These are phyloP conservation scores for Platalea minor DNA, from an alignment of 2,797 vertebrate genomes.

Conservation along the genomic window DNA sequence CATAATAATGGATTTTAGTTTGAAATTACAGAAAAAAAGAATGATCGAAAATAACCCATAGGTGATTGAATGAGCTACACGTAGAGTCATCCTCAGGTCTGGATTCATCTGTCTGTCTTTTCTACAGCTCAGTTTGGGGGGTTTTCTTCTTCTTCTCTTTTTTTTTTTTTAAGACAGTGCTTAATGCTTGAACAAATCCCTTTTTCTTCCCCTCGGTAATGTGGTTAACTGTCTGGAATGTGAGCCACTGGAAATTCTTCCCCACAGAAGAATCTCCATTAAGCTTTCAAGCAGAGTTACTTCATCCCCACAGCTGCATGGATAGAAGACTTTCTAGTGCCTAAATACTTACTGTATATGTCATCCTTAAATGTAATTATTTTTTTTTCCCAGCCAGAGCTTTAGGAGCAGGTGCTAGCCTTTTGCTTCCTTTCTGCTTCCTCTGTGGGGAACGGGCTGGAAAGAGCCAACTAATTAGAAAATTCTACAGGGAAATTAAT, in stretches of 20 bases:
- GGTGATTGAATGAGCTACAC: background rate
- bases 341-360: slow-evolving; percentile 63
- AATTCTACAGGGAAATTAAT: slow-evolving; percentile 79
- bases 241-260: slow-evolving; percentile 70
- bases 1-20: background rate
- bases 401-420: slow-evolving; percentile 80
- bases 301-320: slow-evolving; percentile 69
- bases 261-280: slow-evolving; percentile 66
- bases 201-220: slow-evolving; percentile 49
- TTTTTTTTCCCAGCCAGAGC: slow-evolving; percentile 59
- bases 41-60: background rate
- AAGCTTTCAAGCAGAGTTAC: slow-evolving; percentile 68
- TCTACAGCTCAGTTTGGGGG: background rate
- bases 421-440: slow-evolving; percentile 69
- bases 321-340: slow-evolving; percentile 55
- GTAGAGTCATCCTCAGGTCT: background rate
- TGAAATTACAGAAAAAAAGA: background rate
- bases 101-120: background rate
- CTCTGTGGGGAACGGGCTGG: slow-evolving; percentile 62
- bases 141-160: background rate
- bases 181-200: slow-evolving; percentile 60
- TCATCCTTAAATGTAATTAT: slow-evolving; percentile 59
- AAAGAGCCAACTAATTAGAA: slow-evolving; percentile 72
- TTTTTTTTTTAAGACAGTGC: background rate
- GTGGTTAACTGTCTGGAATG: slow-evolving; percentile 71